A percentile compares a stretch with the other conserved stretches of the same genome.
Evolutionary conservation across 2,888 invertebrate genomes (phyloP).

Genomic region (Crocallis elinguaria): DNA sequence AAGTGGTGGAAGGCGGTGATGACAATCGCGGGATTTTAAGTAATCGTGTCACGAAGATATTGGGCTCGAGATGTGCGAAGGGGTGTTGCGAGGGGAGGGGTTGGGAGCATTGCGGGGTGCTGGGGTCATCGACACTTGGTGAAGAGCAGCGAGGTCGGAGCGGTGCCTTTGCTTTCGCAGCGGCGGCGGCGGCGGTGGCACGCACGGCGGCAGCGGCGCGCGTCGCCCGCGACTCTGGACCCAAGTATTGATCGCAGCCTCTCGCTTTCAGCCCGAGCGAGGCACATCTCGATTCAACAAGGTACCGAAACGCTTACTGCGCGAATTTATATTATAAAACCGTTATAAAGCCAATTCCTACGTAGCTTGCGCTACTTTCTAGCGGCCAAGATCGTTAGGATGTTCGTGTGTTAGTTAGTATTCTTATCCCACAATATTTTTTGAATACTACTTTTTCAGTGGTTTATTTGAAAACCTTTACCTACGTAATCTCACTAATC

Average conservation of each 20-base stretch:
- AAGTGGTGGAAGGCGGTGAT: conserved; percentile 16
- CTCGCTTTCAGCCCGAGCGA: conserved; percentile 47
- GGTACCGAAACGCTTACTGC: conserved; percentile 41
- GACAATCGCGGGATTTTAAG: conserved; percentile 49
- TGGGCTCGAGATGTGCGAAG: conserved; percentile 57
- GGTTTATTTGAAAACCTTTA: too few relatives aligned
- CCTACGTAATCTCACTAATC: too few relatives aligned
- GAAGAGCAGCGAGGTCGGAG: conserved; percentile 77
- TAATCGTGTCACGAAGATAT: conserved; percentile 77
- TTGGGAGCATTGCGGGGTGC: conserved; percentile 49
- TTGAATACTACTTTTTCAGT: too few relatives aligned
- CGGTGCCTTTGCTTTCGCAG: conserved; percentile 80
- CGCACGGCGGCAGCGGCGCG: conserved; percentile 48
- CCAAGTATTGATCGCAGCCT: conserved; percentile 77
- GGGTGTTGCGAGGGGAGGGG: conserved; percentile 53
- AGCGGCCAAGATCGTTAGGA: neutral
- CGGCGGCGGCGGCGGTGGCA: conserved; percentile 43
- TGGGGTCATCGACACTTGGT: conserved; percentile 79
- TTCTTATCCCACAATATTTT: too few relatives aligned
- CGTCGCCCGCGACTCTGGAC: conserved; percentile 46
- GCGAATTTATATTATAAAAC: conserved; percentile 31
- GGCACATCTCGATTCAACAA: conserved; percentile 46
- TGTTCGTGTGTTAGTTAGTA: too few relatives aligned
- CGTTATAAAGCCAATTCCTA: neutral
- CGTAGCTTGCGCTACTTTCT: neutral